Evolutionary conservation across 1,140 invertebrate species (phyloP).

Genomic region (Trichonephila clavipes): DNA sequence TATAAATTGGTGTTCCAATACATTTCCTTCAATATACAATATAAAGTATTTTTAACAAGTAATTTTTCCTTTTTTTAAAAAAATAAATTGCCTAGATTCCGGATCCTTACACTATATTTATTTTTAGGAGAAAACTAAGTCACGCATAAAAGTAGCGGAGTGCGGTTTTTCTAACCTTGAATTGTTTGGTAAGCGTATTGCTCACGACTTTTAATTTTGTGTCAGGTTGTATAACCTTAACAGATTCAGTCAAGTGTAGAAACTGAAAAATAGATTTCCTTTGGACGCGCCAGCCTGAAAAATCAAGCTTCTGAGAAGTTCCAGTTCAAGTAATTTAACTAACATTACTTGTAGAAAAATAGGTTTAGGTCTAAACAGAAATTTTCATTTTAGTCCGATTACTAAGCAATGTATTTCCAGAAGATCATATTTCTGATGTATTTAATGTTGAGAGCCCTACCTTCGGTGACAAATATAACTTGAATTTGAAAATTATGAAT

Average conservation of each 20-base stretch:
- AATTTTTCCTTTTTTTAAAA: too few species aligned
- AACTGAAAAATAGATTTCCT: slow-evolving; percentile 8
- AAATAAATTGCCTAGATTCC: too few species aligned
- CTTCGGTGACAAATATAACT: too few species aligned
- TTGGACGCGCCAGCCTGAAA: neutral
- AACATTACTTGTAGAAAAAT: neutral
- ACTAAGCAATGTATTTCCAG: too few species aligned
- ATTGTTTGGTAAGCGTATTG: neutral
- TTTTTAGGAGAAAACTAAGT: neutral
- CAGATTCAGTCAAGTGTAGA: slow-evolving; percentile 19
- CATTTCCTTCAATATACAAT: too few species aligned
- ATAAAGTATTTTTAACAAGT: too few species aligned
- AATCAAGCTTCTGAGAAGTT: slow-evolving; percentile 7
- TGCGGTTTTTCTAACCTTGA: slow-evolving; percentile 8
- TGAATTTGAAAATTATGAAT: too few species aligned
- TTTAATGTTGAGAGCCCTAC: too few species aligned
- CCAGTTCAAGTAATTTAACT: slow-evolving; percentile 9
- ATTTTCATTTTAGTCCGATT: neutral
- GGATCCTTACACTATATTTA: neutral
- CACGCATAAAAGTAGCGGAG: neutral
- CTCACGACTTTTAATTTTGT: neutral
- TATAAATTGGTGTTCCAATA: too few species aligned
- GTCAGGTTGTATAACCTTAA: slow-evolving; percentile 8
- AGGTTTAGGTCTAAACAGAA: neutral
- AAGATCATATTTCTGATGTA: too few species aligned